phyloP scores from a whole-genome alignment of 2,797 vertebrate species.

The Eulemur albifrons region DNA sequence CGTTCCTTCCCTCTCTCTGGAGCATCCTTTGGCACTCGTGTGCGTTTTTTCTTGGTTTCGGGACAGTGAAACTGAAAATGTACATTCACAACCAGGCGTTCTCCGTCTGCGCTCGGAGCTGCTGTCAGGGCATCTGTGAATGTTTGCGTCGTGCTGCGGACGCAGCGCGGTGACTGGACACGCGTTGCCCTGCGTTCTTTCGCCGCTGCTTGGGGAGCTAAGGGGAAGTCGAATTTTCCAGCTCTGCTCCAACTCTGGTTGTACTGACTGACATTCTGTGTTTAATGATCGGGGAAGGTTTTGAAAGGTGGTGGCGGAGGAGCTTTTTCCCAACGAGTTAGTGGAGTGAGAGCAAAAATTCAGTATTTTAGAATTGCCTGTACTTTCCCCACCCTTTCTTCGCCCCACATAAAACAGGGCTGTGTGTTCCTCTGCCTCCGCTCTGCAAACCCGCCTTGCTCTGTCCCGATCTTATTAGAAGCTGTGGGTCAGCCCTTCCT shows the following conservation, averaged over 20 bases:
- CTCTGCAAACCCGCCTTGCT: not conserved
- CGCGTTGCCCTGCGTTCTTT: not conserved
- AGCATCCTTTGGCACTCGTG: conserved; percentile 4
- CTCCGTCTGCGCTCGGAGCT: not conserved
- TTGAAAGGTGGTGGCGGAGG: not conserved
- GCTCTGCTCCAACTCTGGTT: not conserved
- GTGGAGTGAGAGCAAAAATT: not conserved
- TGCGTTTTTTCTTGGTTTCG: not conserved
- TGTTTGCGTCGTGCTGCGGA: not conserved
- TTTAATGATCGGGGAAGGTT: not conserved
- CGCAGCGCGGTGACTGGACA: not conserved
- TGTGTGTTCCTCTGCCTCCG: not conserved
- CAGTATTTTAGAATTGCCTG: not conserved
- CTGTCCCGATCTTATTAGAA: not conserved
- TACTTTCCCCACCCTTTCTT: not conserved
- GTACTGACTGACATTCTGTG: not conserved
- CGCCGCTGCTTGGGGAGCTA: not conserved
- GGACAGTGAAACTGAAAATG: conserved; percentile 6
- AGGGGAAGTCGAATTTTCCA: not conserved
- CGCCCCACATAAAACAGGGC: not conserved
- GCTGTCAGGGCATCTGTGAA: not conserved
- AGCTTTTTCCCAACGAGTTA: not conserved
- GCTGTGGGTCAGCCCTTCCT: not conserved
- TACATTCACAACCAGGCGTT: not conserved
- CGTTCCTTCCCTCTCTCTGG: not conserved